phyloP scores from a whole-genome alignment of 2,888 invertebrate species.

The Ariolimax columbianus region DNA sequence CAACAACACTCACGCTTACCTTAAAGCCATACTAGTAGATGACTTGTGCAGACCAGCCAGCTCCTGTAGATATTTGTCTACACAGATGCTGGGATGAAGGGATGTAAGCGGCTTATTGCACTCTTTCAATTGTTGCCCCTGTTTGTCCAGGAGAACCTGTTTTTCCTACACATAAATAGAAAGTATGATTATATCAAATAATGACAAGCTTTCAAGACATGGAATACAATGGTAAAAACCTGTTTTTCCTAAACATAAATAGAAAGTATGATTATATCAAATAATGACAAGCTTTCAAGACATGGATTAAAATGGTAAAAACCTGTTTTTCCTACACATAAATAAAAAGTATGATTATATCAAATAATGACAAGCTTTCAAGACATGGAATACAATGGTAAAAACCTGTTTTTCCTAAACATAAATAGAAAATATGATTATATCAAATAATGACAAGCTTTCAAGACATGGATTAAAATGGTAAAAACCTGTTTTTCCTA shows the following conservation, averaged over 20 bases:
- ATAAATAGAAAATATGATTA: background rate
- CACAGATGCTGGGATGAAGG: constrained; percentile 47
- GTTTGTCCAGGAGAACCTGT: constrained; percentile 52
- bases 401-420: constrained; percentile 51
- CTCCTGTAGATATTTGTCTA: constrained; percentile 53
- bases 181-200: background rate
- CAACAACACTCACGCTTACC: no score
- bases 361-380: background rate
- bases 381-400: no score
- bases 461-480: no score
- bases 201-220: background rate
- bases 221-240: background rate
- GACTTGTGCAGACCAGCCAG: constrained; percentile 45
- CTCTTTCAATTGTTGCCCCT: constrained; percentile 48
- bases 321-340: constrained; percentile 47
- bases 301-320: no score
- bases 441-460: background rate
- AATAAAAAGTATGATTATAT: background rate
- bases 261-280: background rate
- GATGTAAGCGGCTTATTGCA: constrained; percentile 47
- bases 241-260: constrained; percentile 27
- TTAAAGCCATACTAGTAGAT: constrained; percentile 23
- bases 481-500: constrained; percentile 53
- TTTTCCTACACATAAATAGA: constrained; percentile 36
- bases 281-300: background rate